Evolutionary conservation across 1,140 invertebrate genomes (phyloP), one percentile per base, ranked within the genome.

Genomic region (Goniozus legneri): DNA sequence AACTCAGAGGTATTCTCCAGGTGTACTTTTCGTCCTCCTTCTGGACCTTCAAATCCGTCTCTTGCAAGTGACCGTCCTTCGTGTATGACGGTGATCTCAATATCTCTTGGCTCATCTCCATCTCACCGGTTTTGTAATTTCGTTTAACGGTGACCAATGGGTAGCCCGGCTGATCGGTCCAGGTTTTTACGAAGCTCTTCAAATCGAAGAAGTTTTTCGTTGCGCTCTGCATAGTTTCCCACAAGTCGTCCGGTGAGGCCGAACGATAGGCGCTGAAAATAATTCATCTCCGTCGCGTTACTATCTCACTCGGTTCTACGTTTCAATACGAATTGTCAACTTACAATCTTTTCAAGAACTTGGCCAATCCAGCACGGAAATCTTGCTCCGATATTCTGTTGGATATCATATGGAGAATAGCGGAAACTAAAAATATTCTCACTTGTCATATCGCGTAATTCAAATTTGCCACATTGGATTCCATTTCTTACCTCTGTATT

Each of bases 241-340:
- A 92, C 6, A 92, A 67, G 57, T 91, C 82, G 44, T 86, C 76
- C 48, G 88, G 84, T 21, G 79, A 77, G 0, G 86, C 83, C 27
- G 75, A 75, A 4, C 69, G 56, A 44, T 69, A 81, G 59, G 62
- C 46, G 38, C 77, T 78, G 24, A 31, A 22, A 42, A 22, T n/a
- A n/a, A n/a, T n/a, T n/a, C n/a, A n/a, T n/a, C n/a, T n/a, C n/a
- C n/a, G n/a, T n/a, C n/a, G n/a, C n/a, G n/a, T n/a, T n/a, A n/a
- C n/a, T n/a, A n/a, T n/a, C n/a, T n/a, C n/a, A n/a, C n/a, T n/a
- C n/a, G n/a, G n/a, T n/a, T n/a, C n/a, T n/a, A n/a, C n/a, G n/a
- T n/a, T n/a, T n/a, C n/a, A n/a, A n/a, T n/a, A n/a, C n/a, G 36
- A 13, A 33, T 4, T n/a, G 14, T 8, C 3, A 15, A 71, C 69